Conservation (phyloP, 2,797 vertebrate genomes). For the Chelon labrosus region DNA sequence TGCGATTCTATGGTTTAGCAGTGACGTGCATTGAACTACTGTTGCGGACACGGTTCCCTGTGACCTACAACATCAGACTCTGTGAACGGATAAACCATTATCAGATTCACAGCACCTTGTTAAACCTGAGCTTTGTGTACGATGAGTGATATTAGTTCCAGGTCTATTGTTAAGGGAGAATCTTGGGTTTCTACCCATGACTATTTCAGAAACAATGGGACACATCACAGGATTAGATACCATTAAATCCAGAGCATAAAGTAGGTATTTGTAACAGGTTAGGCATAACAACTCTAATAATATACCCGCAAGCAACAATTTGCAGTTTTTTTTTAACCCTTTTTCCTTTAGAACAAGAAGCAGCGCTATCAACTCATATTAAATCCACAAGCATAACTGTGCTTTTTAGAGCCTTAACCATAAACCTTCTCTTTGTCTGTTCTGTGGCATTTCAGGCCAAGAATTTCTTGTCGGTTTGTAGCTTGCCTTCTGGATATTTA, state of each 20-base stretch:
- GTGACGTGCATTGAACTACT: constrained; percentile 24
- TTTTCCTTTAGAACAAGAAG: no score
- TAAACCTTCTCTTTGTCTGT: no score
- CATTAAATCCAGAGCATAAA: not conserved
- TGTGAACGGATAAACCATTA: constrained; percentile 23
- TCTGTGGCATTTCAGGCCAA: no score
- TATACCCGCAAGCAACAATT: no score
- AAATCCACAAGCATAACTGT: no score
- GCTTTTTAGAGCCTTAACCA: no score
- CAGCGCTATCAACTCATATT: no score
- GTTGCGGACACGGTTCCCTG: constrained; percentile 30
- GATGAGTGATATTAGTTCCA: constrained; percentile 1
- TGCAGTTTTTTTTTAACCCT: no score
- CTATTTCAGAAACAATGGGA: constrained; percentile 6
- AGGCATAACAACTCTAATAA: not conserved
- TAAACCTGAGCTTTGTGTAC: constrained; percentile 12
- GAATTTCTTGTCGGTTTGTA: no score
- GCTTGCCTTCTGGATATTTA: no score
- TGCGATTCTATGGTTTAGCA: constrained; percentile 27
- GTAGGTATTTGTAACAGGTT: not conserved
- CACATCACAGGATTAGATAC: not conserved
- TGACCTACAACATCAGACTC: constrained; percentile 38
- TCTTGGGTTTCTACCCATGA: not conserved
- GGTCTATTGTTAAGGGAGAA: constrained; percentile 1
- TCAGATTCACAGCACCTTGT: constrained; percentile 7